Conservation (phyloP, 2,888 invertebrate genomes). For the Chorisops tibialis region DNA sequence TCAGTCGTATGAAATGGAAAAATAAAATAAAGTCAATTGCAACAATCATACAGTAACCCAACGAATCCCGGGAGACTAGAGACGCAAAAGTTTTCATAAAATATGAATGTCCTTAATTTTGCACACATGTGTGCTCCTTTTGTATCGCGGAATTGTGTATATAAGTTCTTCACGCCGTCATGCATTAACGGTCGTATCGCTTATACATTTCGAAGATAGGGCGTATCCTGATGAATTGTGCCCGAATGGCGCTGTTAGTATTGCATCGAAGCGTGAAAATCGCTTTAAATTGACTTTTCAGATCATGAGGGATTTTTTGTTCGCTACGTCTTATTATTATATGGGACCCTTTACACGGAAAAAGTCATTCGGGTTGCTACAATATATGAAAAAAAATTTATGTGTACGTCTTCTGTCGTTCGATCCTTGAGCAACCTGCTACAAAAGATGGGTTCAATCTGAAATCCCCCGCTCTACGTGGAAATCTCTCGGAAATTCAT, state of each 20-base stretch:
- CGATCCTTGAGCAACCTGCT: too few relatives aligned
- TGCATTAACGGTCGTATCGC: slow-evolving; percentile 1
- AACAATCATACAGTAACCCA: slow-evolving; percentile 11
- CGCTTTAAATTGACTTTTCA: slow-evolving; percentile 31
- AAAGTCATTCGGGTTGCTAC: too few relatives aligned
- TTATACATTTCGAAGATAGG: slow-evolving; percentile 2
- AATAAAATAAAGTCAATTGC: slow-evolving; percentile 12
- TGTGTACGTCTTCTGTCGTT: too few relatives aligned
- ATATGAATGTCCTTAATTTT: slow-evolving; percentile 29
- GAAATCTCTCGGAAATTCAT: slow-evolving; percentile 22
- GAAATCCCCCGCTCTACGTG: slow-evolving; percentile 3
- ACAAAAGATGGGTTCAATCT: not conserved
- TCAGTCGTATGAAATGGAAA: too few relatives aligned
- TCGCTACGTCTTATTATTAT: too few relatives aligned
- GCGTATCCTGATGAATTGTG: slow-evolving; percentile 4
- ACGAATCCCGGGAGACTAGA: slow-evolving; percentile 10
- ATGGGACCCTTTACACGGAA: too few relatives aligned
- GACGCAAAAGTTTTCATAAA: slow-evolving; percentile 21
- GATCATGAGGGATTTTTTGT: not conserved
- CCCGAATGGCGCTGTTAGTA: slow-evolving; percentile 25
- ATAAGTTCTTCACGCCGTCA: slow-evolving; percentile 14
- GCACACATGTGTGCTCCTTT: slow-evolving; percentile 33
- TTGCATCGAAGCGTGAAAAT: slow-evolving; percentile 31
- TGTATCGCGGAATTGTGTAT: slow-evolving; percentile 16
- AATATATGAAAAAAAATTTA: too few relatives aligned